These are phyloP conservation scores for Rhimphoctona megacephalus DNA, from an alignment of 2,888 invertebrate species.

Conservation along the genomic window DNA sequence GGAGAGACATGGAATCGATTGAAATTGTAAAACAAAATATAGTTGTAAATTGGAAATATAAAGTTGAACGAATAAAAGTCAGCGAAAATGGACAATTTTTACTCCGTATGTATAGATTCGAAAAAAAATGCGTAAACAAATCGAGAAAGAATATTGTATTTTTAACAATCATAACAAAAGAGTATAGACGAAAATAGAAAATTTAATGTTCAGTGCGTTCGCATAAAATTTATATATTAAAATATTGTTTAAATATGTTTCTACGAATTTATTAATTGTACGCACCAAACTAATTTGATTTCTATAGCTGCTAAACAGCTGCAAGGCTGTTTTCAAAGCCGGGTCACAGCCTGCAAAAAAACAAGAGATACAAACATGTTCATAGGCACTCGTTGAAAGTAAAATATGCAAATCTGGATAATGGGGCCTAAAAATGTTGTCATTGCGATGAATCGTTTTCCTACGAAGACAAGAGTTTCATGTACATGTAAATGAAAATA, in stretches of 20 bases:
- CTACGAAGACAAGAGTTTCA: too few relatives aligned
- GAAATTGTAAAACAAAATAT: slow-evolving; percentile 41
- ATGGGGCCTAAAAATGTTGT: too few relatives aligned
- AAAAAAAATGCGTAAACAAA: too few relatives aligned
- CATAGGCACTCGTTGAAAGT: not conserved
- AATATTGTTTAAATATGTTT: too few relatives aligned
- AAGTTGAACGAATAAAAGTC: slow-evolving; percentile 36
- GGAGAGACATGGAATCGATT: not conserved
- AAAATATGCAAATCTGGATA: not conserved
- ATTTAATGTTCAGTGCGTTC: not conserved
- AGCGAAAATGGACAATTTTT: too few relatives aligned
- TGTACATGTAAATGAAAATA: too few relatives aligned
- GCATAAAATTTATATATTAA: too few relatives aligned
- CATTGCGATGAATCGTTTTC: too few relatives aligned
- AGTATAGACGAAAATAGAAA: not conserved
- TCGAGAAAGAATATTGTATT: not conserved
- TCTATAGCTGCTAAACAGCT: not conserved
- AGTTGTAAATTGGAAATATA: slow-evolving; percentile 44
- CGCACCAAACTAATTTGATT: not conserved
- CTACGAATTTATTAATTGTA: not conserved
- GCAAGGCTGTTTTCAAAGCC: not conserved
- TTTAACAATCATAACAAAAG: not conserved
- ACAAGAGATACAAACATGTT: not conserved
- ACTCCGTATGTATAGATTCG: too few relatives aligned
- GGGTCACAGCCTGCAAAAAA: not conserved